Conservation (phyloP, 2,113 vertebrate species). For the Acinonyx jubatus region DNA sequence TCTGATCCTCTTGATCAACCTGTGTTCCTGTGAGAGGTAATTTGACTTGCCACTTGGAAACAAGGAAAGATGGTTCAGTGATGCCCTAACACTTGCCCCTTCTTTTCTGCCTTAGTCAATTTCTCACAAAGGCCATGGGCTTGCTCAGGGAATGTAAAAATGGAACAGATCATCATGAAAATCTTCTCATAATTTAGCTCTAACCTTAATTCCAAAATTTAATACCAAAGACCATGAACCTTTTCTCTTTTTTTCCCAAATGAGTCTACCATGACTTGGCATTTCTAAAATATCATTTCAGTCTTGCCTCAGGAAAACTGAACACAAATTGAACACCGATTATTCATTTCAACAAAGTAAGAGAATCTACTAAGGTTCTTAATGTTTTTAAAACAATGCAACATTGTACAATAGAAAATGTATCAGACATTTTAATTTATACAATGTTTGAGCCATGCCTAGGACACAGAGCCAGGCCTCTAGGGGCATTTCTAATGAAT, state of each 20-base stretch:
- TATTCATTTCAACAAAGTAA: background rate
- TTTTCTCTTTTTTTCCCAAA: background rate
- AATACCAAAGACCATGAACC: background rate
- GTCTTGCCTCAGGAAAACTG: background rate
- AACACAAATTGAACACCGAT: background rate
- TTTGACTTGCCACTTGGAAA: slow-evolving; percentile 6
- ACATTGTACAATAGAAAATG: background rate
- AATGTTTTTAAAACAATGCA: slow-evolving; percentile 9
- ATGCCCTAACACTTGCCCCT: background rate
- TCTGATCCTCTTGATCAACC: background rate
- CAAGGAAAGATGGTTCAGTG: background rate
- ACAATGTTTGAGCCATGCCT: background rate
- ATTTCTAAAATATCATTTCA: slow-evolving; percentile 41
- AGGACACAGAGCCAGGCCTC: background rate
- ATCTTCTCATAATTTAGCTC: background rate
- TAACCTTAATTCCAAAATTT: background rate
- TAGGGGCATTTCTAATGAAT: slow-evolving; percentile 65
- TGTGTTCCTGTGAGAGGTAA: background rate
- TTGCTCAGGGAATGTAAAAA: background rate
- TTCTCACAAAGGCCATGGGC: background rate
- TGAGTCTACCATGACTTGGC: slow-evolving; percentile 23
- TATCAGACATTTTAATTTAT: background rate
- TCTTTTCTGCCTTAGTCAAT: background rate
- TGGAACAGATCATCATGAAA: background rate
- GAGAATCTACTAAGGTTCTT: background rate